Percentiles rank a stretch among this genome's conserved stretches.
phyloP scores from a whole-genome alignment of 2,113 vertebrate genomes.

The Cardinalis cardinalis region DNA sequence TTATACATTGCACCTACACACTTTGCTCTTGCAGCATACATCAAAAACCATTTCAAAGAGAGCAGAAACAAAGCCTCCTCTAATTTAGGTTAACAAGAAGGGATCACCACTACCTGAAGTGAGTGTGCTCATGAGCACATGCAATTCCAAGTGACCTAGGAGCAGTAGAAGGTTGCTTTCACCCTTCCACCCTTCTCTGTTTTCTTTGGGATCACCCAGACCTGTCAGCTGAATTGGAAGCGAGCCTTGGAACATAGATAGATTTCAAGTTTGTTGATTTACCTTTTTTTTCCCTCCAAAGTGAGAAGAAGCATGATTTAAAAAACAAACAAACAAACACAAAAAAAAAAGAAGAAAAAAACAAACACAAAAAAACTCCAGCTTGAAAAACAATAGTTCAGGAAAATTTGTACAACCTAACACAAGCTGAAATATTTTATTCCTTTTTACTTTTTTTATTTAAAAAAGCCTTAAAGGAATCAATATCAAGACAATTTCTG shows the following conservation, averaged over 20 bases:
- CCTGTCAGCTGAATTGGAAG: neutral
- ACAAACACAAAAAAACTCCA: too few species aligned
- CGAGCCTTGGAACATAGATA: neutral
- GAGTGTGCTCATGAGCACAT: neutral
- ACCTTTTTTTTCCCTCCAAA: neutral
- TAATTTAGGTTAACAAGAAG: slow-evolving; percentile 6
- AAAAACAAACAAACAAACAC: neutral
- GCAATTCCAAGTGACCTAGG: slow-evolving; percentile 20
- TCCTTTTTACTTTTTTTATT: neutral
- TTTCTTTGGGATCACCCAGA: neutral
- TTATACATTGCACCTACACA: neutral
- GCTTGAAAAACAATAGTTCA: neutral
- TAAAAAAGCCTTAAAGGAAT: neutral
- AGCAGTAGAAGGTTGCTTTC: neutral
- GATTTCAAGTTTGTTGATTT: neutral
- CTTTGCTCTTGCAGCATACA: neutral
- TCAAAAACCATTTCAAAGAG: neutral
- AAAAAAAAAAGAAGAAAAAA: too few species aligned
- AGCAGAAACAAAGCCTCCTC: neutral
- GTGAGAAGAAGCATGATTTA: neutral
- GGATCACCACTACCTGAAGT: neutral
- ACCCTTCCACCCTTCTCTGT: neutral
- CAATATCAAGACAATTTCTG: neutral
- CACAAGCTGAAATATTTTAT: neutral
- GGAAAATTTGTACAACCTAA: neutral